Evolutionary conservation across 2,797 vertebrate genomes (phyloP), one percentile per base, ranked within the genome.

Genomic region (Pristis pectinata): DNA sequence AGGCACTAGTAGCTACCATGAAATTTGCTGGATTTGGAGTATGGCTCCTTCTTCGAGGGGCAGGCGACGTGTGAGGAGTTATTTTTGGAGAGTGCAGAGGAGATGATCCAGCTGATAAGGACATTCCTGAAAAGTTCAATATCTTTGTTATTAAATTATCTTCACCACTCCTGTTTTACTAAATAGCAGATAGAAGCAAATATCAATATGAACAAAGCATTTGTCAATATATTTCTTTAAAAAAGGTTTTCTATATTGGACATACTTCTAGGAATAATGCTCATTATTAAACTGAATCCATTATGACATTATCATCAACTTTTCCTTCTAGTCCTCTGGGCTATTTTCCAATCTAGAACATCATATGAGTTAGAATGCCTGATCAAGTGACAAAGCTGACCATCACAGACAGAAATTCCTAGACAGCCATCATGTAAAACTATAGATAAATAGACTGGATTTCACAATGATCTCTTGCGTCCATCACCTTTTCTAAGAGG

Each of bases 41-140:
- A 97, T 99, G 99, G 97, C 99, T 99, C 96, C 99, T 98, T 95
- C 99, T 98, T 95, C 99, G 98, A 82, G 98, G 98, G 96, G 99
- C 98, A 95, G 99, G 99, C 95, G 99, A 99, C 49, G 98, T 99
- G 96, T 99, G 99, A 85, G 99, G 99, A 95, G 99, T 99, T 96
- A 99, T 99, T 98, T 99, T 99, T 94, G 99, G 99, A 56, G 99
- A 99, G 96, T 99, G 99, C 95, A 99, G 98, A 96, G 99, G 99
- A 95, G 99, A 99, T 13, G 99, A 99, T 95, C 99, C 99, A 94
- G 99, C 99, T 96, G 99, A 99, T 94, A 99, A 96, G 44, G 99
- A 99, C 99, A 99, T 99, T 96, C 99, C 99, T 99, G 96, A 96
- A 96, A 95, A 97, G 82, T 95, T 94, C 96, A 96, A 95, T 91